Percentiles rank a stretch among this genome's conserved stretches.
Evolutionary conservation across 1,140 invertebrate species (phyloP).

Genomic region (Pygmarrhopalites habei): DNA sequence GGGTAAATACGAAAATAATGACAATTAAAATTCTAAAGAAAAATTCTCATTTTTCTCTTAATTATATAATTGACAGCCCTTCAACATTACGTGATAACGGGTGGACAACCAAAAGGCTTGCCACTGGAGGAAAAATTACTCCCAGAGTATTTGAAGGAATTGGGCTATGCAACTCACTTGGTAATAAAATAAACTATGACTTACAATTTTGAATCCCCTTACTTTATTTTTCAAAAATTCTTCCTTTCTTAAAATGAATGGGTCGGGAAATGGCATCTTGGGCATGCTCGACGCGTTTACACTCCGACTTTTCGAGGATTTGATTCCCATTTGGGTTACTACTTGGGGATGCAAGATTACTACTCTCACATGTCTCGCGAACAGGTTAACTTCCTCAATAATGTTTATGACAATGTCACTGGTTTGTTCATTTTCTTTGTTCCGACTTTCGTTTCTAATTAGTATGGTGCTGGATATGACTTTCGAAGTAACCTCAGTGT

Average conservation of each 20-base stretch:
- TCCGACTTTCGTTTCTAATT: constrained; percentile 3
- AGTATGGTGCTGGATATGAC: constrained; percentile 41
- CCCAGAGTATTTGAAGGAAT: constrained; percentile 63
- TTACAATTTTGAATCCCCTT: too few relatives aligned
- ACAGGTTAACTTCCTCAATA: background rate
- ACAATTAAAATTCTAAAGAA: too few relatives aligned
- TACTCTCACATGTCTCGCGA: background rate
- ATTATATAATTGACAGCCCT: too few relatives aligned
- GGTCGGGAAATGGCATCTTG: constrained; percentile 49
- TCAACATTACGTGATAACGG: constrained; percentile 68
- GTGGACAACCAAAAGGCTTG: constrained; percentile 63
- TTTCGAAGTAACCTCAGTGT: constrained; percentile 39
- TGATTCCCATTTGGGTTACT: constrained; percentile 75
- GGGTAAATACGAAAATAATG: too few relatives aligned
- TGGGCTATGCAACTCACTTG: constrained; percentile 72
- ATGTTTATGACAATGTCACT: background rate
- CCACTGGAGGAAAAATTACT: constrained; percentile 62
- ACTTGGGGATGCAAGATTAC: constrained; percentile 55
- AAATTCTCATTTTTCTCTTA: too few relatives aligned
- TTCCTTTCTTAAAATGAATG: too few relatives aligned
- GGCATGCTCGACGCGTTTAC: constrained; percentile 50
- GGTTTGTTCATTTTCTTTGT: background rate
- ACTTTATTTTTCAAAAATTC: too few relatives aligned
- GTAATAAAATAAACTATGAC: too few relatives aligned
- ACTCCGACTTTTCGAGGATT: constrained; percentile 75